Base-by-base conservation (phyloP, 2,797 vertebrate species). In the Esox masquinongy region DNA sequence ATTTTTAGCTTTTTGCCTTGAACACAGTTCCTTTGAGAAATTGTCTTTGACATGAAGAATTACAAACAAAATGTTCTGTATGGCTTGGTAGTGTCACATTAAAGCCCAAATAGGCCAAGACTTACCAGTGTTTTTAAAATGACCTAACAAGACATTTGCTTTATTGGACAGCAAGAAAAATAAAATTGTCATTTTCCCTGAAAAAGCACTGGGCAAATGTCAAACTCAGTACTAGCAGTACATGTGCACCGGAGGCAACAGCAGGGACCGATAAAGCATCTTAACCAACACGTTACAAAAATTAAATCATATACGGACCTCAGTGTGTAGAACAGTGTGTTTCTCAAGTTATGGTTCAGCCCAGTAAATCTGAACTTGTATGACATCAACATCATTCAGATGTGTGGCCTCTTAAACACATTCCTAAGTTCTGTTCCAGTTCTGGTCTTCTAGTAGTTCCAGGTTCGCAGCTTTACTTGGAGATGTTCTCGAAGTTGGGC, bases 401-500 rank as follows among this genome's bases (percentile, higher is more conserved):
- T 29, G 29, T 24, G 34, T 76, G 59, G 59, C 49, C 14, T 8
- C 26, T 31, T 3, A 74, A 56, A 80, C 36, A 75, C 4, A 14
- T 51, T 75, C 50, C 68, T 14, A 43, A 14, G 66, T 56, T 39
- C 66, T 59, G 34, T n/a, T 53, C 49, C 70, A 34, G 49, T 31
- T 71, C 73, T 34, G 68, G 19, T 2, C 7, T 51, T 29, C 5
- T 12, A 47, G 9, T 47, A 47, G 43, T 47, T 47, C 43, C 7
- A 39, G 36, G 36, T 39, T 31, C 22, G 43, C 17, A 3, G 29
- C 47, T 77, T 88, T 74, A 91, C 8, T 93, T 94, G 19, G 89
- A 86, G 12, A 98, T 90, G 76, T 95, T 93, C 36, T 93, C 93
- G 81, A 98, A 96, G 87, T 92, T 95, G 68, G 94, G 95, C 64